These are phyloP conservation scores for Halesus radiatus DNA, from an alignment of 1,140 invertebrate genomes.

Conservation along the genomic window DNA sequence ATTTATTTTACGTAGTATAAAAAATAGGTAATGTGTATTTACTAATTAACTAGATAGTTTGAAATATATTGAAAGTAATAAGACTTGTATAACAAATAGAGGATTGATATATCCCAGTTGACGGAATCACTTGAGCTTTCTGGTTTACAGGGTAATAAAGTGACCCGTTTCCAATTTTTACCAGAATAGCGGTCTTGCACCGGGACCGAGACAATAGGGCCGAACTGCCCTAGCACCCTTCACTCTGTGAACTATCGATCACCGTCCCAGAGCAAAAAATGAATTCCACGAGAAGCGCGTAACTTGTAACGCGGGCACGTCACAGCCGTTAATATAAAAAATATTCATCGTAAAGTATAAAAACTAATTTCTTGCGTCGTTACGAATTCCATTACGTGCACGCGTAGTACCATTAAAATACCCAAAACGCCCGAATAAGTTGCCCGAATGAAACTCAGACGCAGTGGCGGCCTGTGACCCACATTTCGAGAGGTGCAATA, in stretches of 20 bases:
- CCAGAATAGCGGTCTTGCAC: neutral
- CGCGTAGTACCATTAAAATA: conserved; percentile 17
- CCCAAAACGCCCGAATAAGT: neutral
- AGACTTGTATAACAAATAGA: no score
- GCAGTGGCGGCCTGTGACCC: no score
- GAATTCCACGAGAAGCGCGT: neutral
- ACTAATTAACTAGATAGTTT: no score
- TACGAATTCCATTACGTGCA: conserved; percentile 2
- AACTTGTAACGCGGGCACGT: conserved; percentile 13
- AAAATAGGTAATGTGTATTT: no score
- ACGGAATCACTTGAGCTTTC: no score
- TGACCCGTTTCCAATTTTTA: neutral
- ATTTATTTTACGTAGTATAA: no score
- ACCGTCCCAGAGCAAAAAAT: neutral
- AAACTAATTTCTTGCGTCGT: conserved; percentile 9
- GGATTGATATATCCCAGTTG: no score
- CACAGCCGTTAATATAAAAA: conserved; percentile 10
- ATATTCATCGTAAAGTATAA: conserved; percentile 10
- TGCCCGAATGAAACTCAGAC: neutral
- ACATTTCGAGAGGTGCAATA: no score
- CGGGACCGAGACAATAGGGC: no score
- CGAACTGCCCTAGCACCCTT: no score
- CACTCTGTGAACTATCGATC: neutral
- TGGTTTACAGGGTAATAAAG: neutral
- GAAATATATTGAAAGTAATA: no score